A percentile compares a stretch with the other conserved stretches of the same genome.
These are phyloP conservation scores for Oceanodroma tethys DNA, from an alignment of 2,113 vertebrate genomes.

Conservation along the genomic window DNA sequence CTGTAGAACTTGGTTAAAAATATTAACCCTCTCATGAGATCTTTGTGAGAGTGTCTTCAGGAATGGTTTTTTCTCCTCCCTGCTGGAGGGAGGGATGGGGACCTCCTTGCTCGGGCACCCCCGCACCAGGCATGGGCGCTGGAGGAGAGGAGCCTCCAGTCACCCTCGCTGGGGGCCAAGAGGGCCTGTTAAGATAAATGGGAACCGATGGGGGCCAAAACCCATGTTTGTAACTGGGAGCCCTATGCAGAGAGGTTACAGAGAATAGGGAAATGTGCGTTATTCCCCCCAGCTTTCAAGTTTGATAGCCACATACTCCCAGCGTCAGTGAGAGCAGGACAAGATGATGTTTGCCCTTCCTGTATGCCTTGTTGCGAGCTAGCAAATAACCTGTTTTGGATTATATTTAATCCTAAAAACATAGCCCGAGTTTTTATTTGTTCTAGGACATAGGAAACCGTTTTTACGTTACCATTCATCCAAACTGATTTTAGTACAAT, in stretches of 20 bases:
- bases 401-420: neutral
- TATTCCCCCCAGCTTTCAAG: neutral
- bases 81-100: neutral
- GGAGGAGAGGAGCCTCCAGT: neutral
- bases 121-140: neutral
- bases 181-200: neutral
- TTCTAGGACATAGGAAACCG: neutral
- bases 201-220: neutral
- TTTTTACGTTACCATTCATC: neutral
- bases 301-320: neutral
- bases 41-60: neutral
- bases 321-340: neutral
- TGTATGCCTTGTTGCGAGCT: neutral
- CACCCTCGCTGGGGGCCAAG: accelerated
- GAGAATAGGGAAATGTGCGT: neutral
- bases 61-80: neutral
- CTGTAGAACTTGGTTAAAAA: neutral
- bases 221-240: neutral
- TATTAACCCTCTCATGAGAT: neutral
- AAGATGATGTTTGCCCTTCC: neutral
- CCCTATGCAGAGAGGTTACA: neutral
- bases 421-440: neutral
- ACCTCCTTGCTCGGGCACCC: neutral
- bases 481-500: neutral
- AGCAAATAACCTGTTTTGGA: neutral